Percentiles rank a stretch among this genome's conserved stretches.
Evolutionary conservation across 2,113 vertebrate species (phyloP).

Genomic region (Lasiurus borealis): DNA sequence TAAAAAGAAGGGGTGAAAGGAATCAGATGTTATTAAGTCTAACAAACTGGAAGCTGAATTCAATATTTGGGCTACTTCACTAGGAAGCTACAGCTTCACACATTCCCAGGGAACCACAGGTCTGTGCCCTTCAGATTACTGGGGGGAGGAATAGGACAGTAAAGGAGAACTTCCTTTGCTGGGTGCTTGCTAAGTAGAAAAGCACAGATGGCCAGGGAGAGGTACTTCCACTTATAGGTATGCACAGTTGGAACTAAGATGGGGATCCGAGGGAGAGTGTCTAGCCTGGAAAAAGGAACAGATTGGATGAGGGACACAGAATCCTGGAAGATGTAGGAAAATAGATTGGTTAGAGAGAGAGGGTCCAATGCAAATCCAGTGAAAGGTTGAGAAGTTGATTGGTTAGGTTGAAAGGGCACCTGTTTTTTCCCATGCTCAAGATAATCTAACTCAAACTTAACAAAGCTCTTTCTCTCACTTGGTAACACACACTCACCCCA

Average conservation of each 20-base stretch:
- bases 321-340: neutral
- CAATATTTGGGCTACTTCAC: neutral
- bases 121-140: neutral
- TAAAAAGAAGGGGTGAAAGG: neutral
- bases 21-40: neutral
- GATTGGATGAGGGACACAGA: neutral
- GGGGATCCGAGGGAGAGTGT: neutral
- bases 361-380: neutral
- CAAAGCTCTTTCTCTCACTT: neutral
- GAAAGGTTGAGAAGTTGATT: neutral
- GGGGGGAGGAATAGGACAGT: neutral
- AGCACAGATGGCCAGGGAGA: neutral
- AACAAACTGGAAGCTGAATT: neutral
- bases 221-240: neutral
- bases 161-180: neutral
- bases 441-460: neutral
- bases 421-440: neutral
- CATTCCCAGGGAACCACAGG: neutral
- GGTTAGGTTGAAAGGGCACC: neutral
- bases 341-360: neutral
- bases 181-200: neutral
- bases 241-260: neutral
- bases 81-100: neutral
- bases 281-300: neutral
- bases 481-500: neutral